Percentiles rank a stretch among this genome's conserved stretches.
Evolutionary conservation across 2,888 invertebrate species (phyloP).

Genomic region (Sabellastarte sp.): DNA sequence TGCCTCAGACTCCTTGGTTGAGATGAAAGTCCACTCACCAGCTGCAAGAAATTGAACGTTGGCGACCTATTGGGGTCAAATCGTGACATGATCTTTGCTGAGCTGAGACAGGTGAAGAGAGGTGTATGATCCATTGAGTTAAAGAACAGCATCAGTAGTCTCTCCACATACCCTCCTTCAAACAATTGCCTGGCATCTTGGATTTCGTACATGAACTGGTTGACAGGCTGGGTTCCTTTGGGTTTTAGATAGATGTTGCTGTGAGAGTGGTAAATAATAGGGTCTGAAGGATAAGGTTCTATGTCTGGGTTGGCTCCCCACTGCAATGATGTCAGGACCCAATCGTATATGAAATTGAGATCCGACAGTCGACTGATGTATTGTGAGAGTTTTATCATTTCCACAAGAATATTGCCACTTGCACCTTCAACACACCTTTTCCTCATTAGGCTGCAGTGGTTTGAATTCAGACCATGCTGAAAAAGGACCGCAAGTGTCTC

Average conservation of each 20-base stretch:
- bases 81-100: constrained; percentile 65
- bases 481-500: constrained; percentile 69
- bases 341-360: constrained; percentile 70
- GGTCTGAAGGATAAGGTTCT: constrained; percentile 63
- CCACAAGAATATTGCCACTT: constrained; percentile 67
- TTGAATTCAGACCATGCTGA: constrained; percentile 70
- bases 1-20: constrained; percentile 73
- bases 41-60: constrained; percentile 39
- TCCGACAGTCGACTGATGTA: constrained; percentile 68
- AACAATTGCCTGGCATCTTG: constrained; percentile 65
- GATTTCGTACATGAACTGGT: constrained; percentile 70
- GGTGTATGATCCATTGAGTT: constrained; percentile 69
- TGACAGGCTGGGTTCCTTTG: constrained; percentile 62
- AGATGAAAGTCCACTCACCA: constrained; percentile 69
- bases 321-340: constrained; percentile 71
- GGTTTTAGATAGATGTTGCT: constrained; percentile 64
- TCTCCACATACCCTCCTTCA: constrained; percentile 68
- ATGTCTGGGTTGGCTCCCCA: constrained; percentile 75
- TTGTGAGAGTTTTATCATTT: constrained; percentile 68
- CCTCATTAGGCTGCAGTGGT: constrained; percentile 63
- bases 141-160: constrained; percentile 65
- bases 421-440: constrained; percentile 36
- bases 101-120: constrained; percentile 70
- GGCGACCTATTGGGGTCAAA: constrained; percentile 64
- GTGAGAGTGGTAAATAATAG: constrained; percentile 63